Base-by-base conservation (phyloP, 2,888 invertebrate genomes). In the Agrochola macilenta region DNA sequence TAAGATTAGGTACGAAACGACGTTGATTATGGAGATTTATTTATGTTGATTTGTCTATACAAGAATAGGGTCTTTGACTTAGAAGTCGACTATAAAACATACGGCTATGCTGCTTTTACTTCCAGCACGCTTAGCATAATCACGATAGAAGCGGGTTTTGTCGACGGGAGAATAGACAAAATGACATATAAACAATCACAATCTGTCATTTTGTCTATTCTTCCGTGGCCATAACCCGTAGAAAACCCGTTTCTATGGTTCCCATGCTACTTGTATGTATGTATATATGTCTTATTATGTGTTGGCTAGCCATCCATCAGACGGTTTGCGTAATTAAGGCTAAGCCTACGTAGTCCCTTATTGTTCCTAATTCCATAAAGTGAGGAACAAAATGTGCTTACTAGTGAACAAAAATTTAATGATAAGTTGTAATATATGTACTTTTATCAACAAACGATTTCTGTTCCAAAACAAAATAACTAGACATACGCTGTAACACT, bases 1-100 rank as follows among this genome's bases (percentile, higher is more conserved):
- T 66, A 49, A 84, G 86, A 88, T 87, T 75, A 75, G 61, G 73
- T 57, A 65, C 39, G 64, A 61, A 65, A 78, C 49, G 39, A 58
- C 72, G 68, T 76, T 75, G 23, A 78, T 77, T 78, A 69, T 46
- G 64, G 61, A 64, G 69, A 78, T 84, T 78, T 74, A 77, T 81
- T 80, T 74, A 58, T 46, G 65, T 54, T 86, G 58, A 70, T 68
- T 64, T 66, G 12, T n/a, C 23, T 39, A 60, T 60, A 23, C 30
- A 52, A n/a, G 17, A 39, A 35, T 2, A 12, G 9, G 5, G 11
- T n/a, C 0, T 58, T 69, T 61, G 26, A 35, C 20, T 71, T 39
- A 23, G 12, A 26, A 26, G 14, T 46, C 8, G 14, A 66, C 54
- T 9, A 26, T 58, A 30, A 58, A 52, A 8, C 4, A 58, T 11